Conservation (phyloP, 2,797 vertebrate genomes). For the Masticophis lateralis region DNA sequence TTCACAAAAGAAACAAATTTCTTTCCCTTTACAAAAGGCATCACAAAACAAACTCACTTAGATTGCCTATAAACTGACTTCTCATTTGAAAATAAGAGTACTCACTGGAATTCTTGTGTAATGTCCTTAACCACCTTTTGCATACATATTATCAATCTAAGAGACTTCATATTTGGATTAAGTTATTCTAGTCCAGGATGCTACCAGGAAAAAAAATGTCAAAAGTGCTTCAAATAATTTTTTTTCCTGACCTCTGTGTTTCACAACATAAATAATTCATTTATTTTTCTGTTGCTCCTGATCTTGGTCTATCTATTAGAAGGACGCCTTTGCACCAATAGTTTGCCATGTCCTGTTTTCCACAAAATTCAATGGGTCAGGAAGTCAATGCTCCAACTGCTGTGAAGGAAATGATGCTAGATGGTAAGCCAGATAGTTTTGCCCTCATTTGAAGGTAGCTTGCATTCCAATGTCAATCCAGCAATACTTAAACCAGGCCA, state of each 20-base stretch:
- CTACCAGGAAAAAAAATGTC: not conserved
- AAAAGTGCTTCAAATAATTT: not conserved
- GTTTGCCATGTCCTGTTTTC: not conserved
- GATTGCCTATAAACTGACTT: not conserved
- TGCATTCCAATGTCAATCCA: not conserved
- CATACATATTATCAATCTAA: not conserved
- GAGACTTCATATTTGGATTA: not conserved
- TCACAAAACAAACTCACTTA: not conserved
- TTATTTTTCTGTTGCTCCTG: not conserved
- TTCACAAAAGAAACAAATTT: not conserved
- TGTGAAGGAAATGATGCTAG: not conserved
- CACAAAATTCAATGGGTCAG: not conserved
- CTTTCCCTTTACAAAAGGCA: not conserved
- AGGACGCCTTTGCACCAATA: not conserved
- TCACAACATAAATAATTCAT: not conserved
- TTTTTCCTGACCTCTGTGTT: not conserved
- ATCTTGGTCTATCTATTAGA: not conserved
- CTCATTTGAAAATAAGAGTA: not conserved
- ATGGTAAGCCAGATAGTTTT: not conserved
- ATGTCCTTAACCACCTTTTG: not conserved
- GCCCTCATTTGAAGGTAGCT: not conserved
- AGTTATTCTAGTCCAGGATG: not conserved
- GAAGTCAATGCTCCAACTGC: not conserved
- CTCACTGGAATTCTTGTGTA: not conserved
- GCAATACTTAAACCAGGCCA: not conserved